Conservation (phyloP, 2,888 invertebrate species). For the Crepidodera aurea region DNA sequence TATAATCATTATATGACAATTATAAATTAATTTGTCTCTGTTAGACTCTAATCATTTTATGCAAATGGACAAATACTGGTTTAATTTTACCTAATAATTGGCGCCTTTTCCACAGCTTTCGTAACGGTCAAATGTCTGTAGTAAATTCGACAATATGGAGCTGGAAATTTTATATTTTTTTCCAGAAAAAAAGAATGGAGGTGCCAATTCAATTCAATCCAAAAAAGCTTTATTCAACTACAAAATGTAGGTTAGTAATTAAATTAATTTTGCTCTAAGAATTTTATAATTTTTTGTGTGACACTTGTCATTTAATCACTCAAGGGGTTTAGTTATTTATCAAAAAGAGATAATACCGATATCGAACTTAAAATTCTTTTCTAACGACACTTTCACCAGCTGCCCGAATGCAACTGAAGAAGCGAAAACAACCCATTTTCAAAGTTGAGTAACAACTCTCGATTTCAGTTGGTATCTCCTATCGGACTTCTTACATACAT, state of each 20-base stretch:
- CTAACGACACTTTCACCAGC: slow-evolving; percentile 4
- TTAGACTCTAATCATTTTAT: slow-evolving; percentile 1
- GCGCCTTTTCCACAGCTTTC: background rate
- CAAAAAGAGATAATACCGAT: background rate
- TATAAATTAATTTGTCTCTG: slow-evolving; percentile 5
- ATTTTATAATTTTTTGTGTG: too few relatives aligned
- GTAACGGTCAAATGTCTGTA: too few relatives aligned
- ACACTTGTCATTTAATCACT: too few relatives aligned
- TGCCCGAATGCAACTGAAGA: slow-evolving; percentile 5
- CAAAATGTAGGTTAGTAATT: too few relatives aligned
- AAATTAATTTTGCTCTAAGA: too few relatives aligned
- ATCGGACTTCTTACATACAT: slow-evolving; percentile 34
- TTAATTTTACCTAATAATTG: slow-evolving; percentile 2
- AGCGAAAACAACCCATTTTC: slow-evolving; percentile 12
- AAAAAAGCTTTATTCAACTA: too few relatives aligned
- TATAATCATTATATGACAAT: background rate
- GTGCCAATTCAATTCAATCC: too few relatives aligned
- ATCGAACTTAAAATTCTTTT: background rate
- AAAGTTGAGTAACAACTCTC: slow-evolving; percentile 27
- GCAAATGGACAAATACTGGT: slow-evolving; percentile 4
- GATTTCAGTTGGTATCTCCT: slow-evolving; percentile 29
- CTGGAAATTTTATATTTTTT: too few relatives aligned
- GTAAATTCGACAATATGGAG: too few relatives aligned
- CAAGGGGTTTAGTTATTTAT: too few relatives aligned
- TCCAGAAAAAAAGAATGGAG: too few relatives aligned